phyloP scores from a whole-genome alignment of 2,888 invertebrate species.

The Glaucopsyche alexis region DNA sequence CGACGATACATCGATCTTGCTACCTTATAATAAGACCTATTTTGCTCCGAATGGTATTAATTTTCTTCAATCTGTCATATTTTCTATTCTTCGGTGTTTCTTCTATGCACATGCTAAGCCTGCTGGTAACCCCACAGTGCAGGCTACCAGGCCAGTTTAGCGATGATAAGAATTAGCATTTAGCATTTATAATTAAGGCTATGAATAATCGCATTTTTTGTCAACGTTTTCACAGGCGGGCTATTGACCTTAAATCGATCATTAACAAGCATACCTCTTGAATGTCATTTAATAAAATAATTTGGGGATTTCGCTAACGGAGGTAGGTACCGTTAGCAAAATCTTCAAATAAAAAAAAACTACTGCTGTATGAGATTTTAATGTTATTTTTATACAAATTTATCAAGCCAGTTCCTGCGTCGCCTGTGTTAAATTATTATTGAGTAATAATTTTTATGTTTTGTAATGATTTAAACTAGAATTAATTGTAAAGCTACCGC shows the following conservation, averaged over 20 bases:
- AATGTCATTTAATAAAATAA: neutral
- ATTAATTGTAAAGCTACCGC: neutral
- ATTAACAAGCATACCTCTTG: neutral
- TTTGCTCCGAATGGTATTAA: too few relatives aligned
- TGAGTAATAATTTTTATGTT: neutral
- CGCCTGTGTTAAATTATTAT: neutral
- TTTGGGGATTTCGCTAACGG: neutral
- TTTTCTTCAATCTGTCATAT: too few relatives aligned
- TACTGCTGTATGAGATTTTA: neutral
- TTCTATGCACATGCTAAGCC: too few relatives aligned
- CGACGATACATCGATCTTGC: too few relatives aligned
- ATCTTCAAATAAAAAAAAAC: neutral
- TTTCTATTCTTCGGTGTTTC: too few relatives aligned
- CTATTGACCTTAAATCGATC: neutral
- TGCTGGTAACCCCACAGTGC: too few relatives aligned
- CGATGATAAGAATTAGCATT: neutral
- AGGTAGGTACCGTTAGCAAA: neutral
- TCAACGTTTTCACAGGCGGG: neutral
- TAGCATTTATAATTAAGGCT: neutral
- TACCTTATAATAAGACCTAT: too few relatives aligned
- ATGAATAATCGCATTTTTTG: neutral
- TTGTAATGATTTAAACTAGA: neutral
- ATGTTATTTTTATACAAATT: conserved; percentile 5
- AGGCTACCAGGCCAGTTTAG: too few relatives aligned
- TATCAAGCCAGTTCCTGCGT: neutral